Evolutionary conservation across 2,888 invertebrate genomes (phyloP), one percentile per base, ranked within the genome.

Genomic region (Acrocyrtus sp.): DNA sequence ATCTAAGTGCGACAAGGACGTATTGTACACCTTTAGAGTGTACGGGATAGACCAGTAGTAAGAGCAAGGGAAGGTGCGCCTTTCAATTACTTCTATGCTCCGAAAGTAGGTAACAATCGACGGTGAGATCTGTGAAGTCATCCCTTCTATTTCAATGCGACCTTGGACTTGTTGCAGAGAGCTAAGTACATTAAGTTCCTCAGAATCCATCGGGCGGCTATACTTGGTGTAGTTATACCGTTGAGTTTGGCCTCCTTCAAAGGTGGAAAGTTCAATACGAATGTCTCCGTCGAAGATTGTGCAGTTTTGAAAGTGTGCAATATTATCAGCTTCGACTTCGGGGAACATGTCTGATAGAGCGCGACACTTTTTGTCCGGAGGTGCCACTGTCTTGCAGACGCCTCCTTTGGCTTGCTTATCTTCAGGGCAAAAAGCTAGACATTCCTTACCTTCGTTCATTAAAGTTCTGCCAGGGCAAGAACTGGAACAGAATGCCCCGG

Each of bases 211-310:
- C 66, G 90, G 88, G 1, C 89, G n/a, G n/a, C n/a, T n/a, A n/a
- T n/a, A n/a, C n/a, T n/a, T 87, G 97, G 85, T n/a, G n/a, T n/a
- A 77, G 98, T 95, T 74, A 92, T 91, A 47, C 98, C 88, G 21
- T 93, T 95, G 0, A n/a, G n/a, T n/a, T n/a, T n/a, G n/a, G n/a
- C n/a, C n/a, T n/a, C n/a, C n/a, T n/a, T n/a, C n/a, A n/a, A n/a
- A n/a, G n/a, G n/a, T n/a, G n/a, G n/a, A n/a, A n/a, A n/a, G n/a
- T n/a, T n/a, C n/a, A n/a, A n/a, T n/a, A n/a, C n/a, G n/a, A n/a
- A n/a, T n/a, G n/a, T n/a, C n/a, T n/a, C 97, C 98, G 83, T 97
- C 95, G 76, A 98, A 94, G 12, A 96, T 92, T 0, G 97, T 98
- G 84, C 98, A 98, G 78, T 93, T 95, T 83, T 89, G 90, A 84